Evolutionary conservation across 2,888 invertebrate genomes (phyloP), one percentile per base, ranked within the genome.

Genomic region (Spilarctia lutea): DNA sequence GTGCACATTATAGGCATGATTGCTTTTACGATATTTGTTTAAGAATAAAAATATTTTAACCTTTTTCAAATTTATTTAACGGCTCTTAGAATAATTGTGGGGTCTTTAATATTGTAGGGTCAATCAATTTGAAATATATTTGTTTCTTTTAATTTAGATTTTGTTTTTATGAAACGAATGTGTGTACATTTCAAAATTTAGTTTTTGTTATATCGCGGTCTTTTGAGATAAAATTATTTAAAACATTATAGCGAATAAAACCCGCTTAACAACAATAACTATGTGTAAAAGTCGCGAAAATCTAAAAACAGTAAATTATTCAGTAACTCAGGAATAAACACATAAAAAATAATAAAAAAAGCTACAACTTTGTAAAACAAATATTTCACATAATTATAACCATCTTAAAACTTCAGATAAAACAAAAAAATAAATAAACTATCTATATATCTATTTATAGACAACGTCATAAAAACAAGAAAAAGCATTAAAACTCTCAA

Each of bases 11-110:
- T 71, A 20, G 72, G 60, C 56, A 76, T 71, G 80, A 83, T 83
- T 79, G 79, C 84, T 85, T 83, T 79, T 72, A 65, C 72, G 7
- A 76, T 83, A 73, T 83, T 85, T 84, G 75, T 72, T 52, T 68
- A 42, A 39, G 72, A 76, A 76, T 16, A 65, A 76, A 85, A 66
- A 72, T 68, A 79, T 81, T 76, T 73, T 45, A 65, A 69, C 68
- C 71, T 67, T 60, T 65, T 60, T 56, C 20, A 42, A 69, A 72
- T 75, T 68, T 35, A 45, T 66, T 71, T 71, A 35, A n/a, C 27
- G 35, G 20, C 7, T 30, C 30, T 42, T 42, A 30, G n/a, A 30
- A 45, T 39, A n/a, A n/a, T 18, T 11, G 3, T 11, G 65, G 35
- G 65, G 2, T 45, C 18, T 42, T n/a, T n/a, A 39, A 8, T 67